A percentile compares a stretch with the other conserved stretches of the same genome.
Conservation (phyloP, 2,888 invertebrate genomes). For the Colletes collaris region DNA sequence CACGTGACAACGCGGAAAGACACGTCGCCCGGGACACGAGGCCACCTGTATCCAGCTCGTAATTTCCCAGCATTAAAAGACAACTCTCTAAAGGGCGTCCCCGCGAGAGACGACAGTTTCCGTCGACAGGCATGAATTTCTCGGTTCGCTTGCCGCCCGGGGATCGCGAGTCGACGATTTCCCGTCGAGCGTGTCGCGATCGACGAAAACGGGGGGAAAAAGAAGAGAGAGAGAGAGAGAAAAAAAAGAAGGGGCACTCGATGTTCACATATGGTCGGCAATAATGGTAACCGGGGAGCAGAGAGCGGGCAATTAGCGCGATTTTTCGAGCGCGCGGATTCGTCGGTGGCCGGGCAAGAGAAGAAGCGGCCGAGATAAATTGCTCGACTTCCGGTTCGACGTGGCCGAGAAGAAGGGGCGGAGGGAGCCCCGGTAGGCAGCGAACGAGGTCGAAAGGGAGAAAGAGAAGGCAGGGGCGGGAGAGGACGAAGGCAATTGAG, state of each 20-base stretch:
- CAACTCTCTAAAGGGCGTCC: neutral
- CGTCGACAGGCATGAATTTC: constrained; percentile 36
- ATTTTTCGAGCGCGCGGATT: constrained; percentile 57
- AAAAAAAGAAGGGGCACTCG: neutral
- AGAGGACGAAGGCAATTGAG: constrained; percentile 67
- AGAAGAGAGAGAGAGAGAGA: too few species aligned
- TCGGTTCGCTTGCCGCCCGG: constrained; percentile 26
- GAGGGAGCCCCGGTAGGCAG: constrained; percentile 19
- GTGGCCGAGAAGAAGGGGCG: constrained; percentile 50
- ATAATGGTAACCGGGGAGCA: constrained; percentile 14
- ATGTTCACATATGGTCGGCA: constrained; percentile 14
- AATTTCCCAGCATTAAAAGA: constrained; percentile 24
- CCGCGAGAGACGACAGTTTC: constrained; percentile 19
- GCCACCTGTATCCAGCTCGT: neutral
- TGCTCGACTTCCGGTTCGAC: constrained; percentile 64
- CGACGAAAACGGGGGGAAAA: neutral
- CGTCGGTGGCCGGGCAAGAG: constrained; percentile 29
- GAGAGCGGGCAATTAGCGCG: constrained; percentile 43
- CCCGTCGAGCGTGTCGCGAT: constrained; percentile 14
- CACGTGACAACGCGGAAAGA: neutral
- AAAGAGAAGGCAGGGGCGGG: constrained; percentile 30
- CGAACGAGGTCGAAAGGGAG: constrained; percentile 53
- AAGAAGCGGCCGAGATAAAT: constrained; percentile 65
- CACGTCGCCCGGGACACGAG: neutral
- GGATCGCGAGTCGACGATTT: constrained; percentile 26